Evolutionary conservation across 2,113 vertebrate genomes (phyloP).

Genomic region (Cyrtonyx montezumae): DNA sequence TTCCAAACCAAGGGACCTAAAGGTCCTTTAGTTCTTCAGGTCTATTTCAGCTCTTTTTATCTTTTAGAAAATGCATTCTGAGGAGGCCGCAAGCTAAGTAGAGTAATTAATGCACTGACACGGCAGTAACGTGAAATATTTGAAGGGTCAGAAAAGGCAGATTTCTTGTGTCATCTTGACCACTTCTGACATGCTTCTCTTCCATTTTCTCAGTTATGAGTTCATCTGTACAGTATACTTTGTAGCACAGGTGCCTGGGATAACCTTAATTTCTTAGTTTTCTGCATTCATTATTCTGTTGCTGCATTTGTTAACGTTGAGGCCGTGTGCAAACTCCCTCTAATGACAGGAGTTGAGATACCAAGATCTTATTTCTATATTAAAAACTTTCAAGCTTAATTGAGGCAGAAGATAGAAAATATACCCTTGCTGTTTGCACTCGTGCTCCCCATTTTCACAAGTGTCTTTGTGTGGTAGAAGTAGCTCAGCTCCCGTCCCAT

Average conservation of each 20-base stretch:
- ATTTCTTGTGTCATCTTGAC: background rate
- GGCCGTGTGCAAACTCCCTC: background rate
- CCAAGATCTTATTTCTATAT: background rate
- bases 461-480: background rate
- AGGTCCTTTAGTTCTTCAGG: background rate
- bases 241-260: rapidly evolving
- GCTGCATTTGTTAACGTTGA: background rate
- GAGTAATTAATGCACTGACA: background rate
- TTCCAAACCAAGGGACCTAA: background rate
- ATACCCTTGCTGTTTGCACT: background rate
- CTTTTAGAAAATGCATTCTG: background rate
- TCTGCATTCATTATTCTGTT: background rate
- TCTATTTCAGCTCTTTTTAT: background rate
- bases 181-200: background rate
- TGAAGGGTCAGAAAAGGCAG: background rate
- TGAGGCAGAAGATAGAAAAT: background rate
- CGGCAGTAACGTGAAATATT: background rate
- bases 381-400: background rate
- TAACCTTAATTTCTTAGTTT: background rate
- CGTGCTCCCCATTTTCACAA: background rate
- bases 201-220: background rate
- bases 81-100: background rate
- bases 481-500: background rate
- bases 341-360: background rate
- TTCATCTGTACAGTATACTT: background rate